These are phyloP conservation scores for Stenoptilia bipunctidactyla DNA, from an alignment of 2,888 invertebrate genomes.

Conservation along the genomic window DNA sequence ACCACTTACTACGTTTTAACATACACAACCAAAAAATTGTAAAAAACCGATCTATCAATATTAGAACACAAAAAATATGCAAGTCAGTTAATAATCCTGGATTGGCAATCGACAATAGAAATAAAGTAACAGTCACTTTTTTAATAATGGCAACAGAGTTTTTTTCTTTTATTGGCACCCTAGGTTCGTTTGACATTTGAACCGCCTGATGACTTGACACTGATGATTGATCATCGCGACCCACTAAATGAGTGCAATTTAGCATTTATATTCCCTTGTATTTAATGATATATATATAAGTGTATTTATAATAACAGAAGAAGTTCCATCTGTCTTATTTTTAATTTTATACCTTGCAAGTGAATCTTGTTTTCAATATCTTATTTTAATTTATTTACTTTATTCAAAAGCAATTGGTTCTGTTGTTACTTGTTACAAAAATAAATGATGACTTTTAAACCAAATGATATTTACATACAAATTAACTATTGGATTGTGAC, in stretches of 20 bases:
- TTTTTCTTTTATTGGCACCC: slow-evolving; percentile 66
- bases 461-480: slow-evolving; percentile 48
- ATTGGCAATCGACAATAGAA: slow-evolving; percentile 69
- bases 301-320: slow-evolving; percentile 19
- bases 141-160: slow-evolving; percentile 66
- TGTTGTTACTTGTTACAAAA: background rate
- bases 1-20: slow-evolving; percentile 38
- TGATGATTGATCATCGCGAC: slow-evolving; percentile 66
- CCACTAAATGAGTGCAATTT: slow-evolving; percentile 69
- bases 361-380: background rate
- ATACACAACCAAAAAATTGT: slow-evolving; percentile 52
- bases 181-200: slow-evolving; percentile 70
- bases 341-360: background rate
- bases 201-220: slow-evolving; percentile 65
- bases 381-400: background rate
- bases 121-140: slow-evolving; percentile 71
- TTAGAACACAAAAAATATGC: slow-evolving; percentile 71
- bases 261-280: slow-evolving; percentile 57
- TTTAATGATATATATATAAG: slow-evolving; percentile 53
- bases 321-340: slow-evolving; percentile 11
- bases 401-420: background rate
- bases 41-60: slow-evolving; percentile 70
- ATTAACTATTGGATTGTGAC: slow-evolving; percentile 59
- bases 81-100: slow-evolving; percentile 71
- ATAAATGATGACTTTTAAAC: slow-evolving; percentile 2